These are phyloP conservation scores for Eupithecia subfuscata DNA, from an alignment of 2,888 invertebrate genomes.

Conservation along the genomic window DNA sequence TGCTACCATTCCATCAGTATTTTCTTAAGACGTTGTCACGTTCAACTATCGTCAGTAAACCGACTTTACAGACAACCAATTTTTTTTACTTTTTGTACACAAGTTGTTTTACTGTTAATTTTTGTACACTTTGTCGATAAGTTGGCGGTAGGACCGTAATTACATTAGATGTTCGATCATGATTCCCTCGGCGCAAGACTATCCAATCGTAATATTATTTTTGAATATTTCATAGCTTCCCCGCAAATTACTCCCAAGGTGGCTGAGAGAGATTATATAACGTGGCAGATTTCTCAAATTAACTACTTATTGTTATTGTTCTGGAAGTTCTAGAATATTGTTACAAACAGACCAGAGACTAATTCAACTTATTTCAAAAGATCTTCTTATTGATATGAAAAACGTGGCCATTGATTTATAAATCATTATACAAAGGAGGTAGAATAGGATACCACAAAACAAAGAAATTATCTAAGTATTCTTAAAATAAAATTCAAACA, in stretches of 20 bases:
- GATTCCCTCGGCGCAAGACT: slow-evolving; percentile 35
- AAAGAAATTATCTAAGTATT: background rate
- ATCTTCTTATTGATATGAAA: background rate
- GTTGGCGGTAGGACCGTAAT: slow-evolving; percentile 44
- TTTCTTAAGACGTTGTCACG: too few relatives aligned
- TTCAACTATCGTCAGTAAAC: too few relatives aligned
- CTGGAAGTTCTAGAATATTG: background rate
- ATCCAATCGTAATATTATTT: slow-evolving; percentile 41
- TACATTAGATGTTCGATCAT: slow-evolving; percentile 46
- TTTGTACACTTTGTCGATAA: slow-evolving; percentile 35
- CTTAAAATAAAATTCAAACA: background rate
- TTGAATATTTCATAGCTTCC: slow-evolving; percentile 36
- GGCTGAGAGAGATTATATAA: slow-evolving; percentile 2
- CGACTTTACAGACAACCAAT: too few relatives aligned
- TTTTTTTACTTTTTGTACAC: background rate
- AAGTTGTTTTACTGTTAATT: slow-evolving; percentile 4
- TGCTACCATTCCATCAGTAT: too few relatives aligned
- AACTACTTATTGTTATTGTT: background rate
- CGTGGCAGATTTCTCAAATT: slow-evolving; percentile 6
- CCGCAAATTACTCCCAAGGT: slow-evolving; percentile 20
- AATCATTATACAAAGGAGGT: background rate
- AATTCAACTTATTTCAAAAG: background rate
- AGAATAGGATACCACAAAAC: background rate
- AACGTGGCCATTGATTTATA: background rate
- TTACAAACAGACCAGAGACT: background rate